Conservation (phyloP, 2,797 vertebrate species). For the Aldrovandia affinis region DNA sequence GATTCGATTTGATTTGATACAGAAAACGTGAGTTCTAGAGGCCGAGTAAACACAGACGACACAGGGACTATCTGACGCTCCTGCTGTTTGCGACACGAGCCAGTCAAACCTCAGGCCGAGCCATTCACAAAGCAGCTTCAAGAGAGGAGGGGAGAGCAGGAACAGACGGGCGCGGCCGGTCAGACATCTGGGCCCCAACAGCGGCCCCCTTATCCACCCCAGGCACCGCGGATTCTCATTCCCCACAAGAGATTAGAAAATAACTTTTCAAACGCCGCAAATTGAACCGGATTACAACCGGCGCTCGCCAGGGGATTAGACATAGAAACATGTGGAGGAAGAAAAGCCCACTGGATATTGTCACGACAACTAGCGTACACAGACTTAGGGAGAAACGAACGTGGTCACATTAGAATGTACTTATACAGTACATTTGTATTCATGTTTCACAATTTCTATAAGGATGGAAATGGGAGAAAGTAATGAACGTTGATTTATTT, state of each 20-base stretch:
- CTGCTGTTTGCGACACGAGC: constrained; percentile 17
- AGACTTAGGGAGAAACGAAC: not conserved
- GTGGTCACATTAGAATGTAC: not conserved
- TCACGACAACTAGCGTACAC: not conserved
- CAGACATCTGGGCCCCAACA: constrained; percentile 42
- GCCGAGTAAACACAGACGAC: not conserved
- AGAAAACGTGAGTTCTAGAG: not conserved
- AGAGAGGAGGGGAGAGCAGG: not conserved
- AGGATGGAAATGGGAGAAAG: not conserved
- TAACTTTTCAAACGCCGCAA: constrained; percentile 57
- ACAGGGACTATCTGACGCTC: not conserved
- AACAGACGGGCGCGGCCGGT: not conserved
- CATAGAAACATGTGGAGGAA: constrained; percentile 50
- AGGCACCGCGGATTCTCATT: constrained; percentile 42
- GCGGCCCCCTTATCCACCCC: constrained; percentile 47
- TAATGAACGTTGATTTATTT: not conserved
- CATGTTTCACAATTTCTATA: not conserved
- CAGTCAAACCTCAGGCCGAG: constrained; percentile 28
- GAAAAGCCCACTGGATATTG: not conserved
- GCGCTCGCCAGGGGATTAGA: constrained; percentile 57
- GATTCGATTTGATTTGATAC: not conserved
- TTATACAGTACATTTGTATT: not conserved
- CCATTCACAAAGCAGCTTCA: constrained; percentile 41
- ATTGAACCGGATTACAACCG: constrained; percentile 60
- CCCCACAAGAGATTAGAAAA: constrained; percentile 53